Evolutionary conservation across 2,797 vertebrate species (phyloP).

Genomic region (Rhinoraja longicauda): DNA sequence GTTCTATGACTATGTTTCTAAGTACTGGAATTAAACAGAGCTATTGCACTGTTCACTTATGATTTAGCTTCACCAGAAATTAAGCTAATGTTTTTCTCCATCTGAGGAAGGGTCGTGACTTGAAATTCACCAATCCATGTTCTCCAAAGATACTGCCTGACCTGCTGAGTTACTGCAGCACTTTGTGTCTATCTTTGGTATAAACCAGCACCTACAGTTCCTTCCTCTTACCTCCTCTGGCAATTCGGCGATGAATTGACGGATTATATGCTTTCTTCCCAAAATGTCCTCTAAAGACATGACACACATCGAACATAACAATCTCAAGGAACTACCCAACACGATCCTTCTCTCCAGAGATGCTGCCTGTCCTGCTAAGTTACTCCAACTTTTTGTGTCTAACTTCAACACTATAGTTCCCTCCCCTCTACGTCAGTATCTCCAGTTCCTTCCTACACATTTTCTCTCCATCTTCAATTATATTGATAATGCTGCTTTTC

Average conservation of each 20-base stretch:
- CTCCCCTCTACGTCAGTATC: too few relatives aligned
- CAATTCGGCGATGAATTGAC: not conserved
- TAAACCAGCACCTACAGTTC: too few relatives aligned
- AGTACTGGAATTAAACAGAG: not conserved
- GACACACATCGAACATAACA: not conserved
- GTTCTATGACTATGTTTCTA: not conserved
- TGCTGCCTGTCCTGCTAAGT: too few relatives aligned
- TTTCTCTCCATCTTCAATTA: not conserved
- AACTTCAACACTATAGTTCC: too few relatives aligned
- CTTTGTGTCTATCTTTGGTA: too few relatives aligned
- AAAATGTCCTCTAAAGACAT: not conserved
- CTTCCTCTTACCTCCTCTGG: not conserved
- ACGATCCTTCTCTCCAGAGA: not conserved
- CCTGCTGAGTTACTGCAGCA: too few relatives aligned
- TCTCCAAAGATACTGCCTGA: too few relatives aligned
- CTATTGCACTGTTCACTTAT: not conserved
- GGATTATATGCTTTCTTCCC: not conserved
- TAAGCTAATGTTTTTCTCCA: not conserved
- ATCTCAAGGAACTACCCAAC: not conserved
- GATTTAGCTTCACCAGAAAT: not conserved
- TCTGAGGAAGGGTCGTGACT: too few relatives aligned
- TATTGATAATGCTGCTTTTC: not conserved
- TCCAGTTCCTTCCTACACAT: too few relatives aligned
- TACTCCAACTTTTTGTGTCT: too few relatives aligned
- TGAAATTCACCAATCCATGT: too few relatives aligned